Base-by-base conservation (phyloP, 1,140 invertebrate species). In the Platorchestia sp. region DNA sequence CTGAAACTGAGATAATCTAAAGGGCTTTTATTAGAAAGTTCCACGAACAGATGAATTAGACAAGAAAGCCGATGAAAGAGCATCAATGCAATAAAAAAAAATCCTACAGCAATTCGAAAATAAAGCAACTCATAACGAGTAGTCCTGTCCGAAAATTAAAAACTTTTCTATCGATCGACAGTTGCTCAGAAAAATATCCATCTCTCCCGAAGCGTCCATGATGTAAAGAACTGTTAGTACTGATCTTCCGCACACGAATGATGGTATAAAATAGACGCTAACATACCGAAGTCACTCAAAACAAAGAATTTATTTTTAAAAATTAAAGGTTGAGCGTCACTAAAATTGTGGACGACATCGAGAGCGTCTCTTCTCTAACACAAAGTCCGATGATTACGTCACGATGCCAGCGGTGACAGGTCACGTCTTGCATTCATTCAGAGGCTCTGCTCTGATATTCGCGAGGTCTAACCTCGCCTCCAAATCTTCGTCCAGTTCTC, bases 401-500 rank as follows among this genome's bases (percentile, higher is more conserved):
- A 96, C 14, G 96, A n/a, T n/a, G n/a, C n/a, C n/a, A n/a, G n/a
- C n/a, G n/a, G n/a, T n/a, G n/a, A 43, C 3, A n/a, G 27, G 40
- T 59, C 51, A 96, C 14, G 96, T 96, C 95, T 96, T 96, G 95
- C 96, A 96, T 51, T 96, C 96, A 86, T 96, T 96, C 40, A 96
- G 95, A 41, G 96, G 96, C 47, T 96, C 96, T 43, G 96, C 96
- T 41, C 96, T 96, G 91, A 96, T 96, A 86, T 95, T 96, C 42
- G 95, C 95, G 10, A 96, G 90, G 86, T 96, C 96, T 87, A 96
- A 86, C 95, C 96, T 95, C 41, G 96, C 95, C 53, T 96, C 96
- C 93, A 96, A 41, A 40, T 96, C 96, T 95, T 96, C 96, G 75
- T 96, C 96, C 45, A 96, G 95, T 95, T 96, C 96, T 45, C 96